phyloP scores from a whole-genome alignment of 1,140 invertebrate species.

The Zelostemma sp. region DNA sequence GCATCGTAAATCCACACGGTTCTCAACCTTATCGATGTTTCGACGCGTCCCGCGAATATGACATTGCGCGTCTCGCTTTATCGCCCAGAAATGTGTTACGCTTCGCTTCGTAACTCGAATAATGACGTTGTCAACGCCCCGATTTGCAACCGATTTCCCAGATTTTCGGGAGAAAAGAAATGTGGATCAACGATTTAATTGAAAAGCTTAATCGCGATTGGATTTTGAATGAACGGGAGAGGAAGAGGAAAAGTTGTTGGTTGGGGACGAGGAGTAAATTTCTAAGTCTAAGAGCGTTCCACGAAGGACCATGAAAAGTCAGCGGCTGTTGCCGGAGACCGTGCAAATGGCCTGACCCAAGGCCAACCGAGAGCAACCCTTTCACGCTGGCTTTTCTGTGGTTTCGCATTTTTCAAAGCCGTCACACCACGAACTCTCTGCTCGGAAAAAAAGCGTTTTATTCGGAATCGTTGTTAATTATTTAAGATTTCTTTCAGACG shows the following conservation, averaged over 20 bases:
- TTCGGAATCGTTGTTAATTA: no score
- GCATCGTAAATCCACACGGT: constrained; percentile 66
- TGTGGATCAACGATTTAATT: no score
- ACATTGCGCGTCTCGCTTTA: constrained; percentile 20
- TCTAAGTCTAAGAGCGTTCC: constrained; percentile 45
- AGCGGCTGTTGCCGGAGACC: constrained; percentile 14
- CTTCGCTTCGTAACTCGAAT: constrained; percentile 1
- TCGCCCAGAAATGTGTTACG: constrained; percentile 11
- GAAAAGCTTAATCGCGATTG: no score
- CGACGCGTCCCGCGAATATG: constrained; percentile 26
- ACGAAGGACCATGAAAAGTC: constrained; percentile 31
- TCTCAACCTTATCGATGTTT: constrained; percentile 67
- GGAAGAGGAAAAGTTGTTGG: no score
- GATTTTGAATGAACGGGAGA: no score
- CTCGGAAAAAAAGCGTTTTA: no score
- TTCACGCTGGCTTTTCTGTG: constrained; percentile 35
- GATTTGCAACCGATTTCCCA: background rate
- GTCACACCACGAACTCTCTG: no score
- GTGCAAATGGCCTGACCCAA: constrained; percentile 63
- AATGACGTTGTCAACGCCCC: background rate
- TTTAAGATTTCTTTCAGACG: no score
- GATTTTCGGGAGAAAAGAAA: no score
- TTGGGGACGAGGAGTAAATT: constrained; percentile 14
- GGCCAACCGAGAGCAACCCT: constrained; percentile 61
- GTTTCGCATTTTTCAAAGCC: constrained; percentile 36